Base-by-base conservation (phyloP, 2,888 invertebrate genomes). In the Lepidonotus clava region DNA sequence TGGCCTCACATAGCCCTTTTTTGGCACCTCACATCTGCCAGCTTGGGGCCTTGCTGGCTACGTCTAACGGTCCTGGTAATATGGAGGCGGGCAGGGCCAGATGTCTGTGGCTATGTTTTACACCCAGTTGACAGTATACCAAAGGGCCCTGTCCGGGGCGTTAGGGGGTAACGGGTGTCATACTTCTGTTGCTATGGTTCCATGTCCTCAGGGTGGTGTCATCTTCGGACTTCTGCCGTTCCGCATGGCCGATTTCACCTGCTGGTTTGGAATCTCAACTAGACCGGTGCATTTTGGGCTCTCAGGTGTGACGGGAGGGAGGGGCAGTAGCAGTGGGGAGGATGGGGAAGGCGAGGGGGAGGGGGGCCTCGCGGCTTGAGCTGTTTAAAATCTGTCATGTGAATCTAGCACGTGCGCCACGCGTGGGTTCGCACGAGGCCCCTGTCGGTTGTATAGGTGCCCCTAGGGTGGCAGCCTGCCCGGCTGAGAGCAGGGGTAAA, bases 301-400 rank as follows among this genome's bases (percentile, higher is more conserved):
- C 24, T 80, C 80, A 80, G 41, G 80, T 80, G 80, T 80, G 80
- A 80, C 80, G 5, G 28, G 14, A 24, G 80, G 80, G 34, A 46
- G 41, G 80, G 18, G 46, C 46, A 46, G 32, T 32, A 28, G 46
- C 46, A 51, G 41, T 34, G 32, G 46, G 36, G 40, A n/a, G 40
- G 36, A 38, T 1, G 76, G 36, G 8, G 38, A 38, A n/a, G 18
- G 4, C 1, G 24, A 14, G 38, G 38, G 21, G 40, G 46, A 28
- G 46, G 80, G 80, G 46, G 80, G 80, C 11, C 11, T 51, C n/a
- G n/a, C n/a, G n/a, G n/a, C n/a, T n/a, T n/a, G n/a, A n/a, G n/a
- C n/a, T n/a, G 14, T 51, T 80, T 40, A n/a, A 28, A 80, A 80
- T 80, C 80, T 80, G 80, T 80, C 80, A 80, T 80, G 80, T 80